Evolutionary conservation across 2,888 invertebrate genomes (phyloP), one percentile per base, ranked within the genome.

Genomic region (Leptothorax acervorum): DNA sequence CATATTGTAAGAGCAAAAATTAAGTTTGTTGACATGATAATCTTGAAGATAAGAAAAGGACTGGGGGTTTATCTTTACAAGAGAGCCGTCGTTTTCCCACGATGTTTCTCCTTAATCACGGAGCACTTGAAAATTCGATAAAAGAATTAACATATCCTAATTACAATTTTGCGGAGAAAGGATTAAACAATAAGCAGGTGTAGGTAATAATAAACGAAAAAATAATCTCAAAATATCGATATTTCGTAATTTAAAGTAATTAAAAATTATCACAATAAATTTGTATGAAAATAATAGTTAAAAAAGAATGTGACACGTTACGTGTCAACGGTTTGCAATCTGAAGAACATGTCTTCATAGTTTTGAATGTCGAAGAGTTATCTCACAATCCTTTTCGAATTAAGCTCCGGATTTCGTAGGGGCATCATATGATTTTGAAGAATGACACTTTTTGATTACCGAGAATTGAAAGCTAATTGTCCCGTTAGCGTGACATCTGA

Each of bases 401-500:
- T 42, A 28, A 42, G 2, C 12, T 63, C 5, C 6, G 2, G 31
- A 2, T 51, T 45, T 15, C 15, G 18, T 4, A 8, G 12, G 4
- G 18, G 11, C 23, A 57, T 39, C 35, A 39, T 23, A 23, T 11
- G 4, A 35, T 48, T 63, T n/a, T 15, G 15, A 51, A 51, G 5
- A 62, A 74, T 66, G 18, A 75, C 57, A 48, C 39, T 55, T 31
- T 23, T 65, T 39, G 4, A 6, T 75, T 23, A 73, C 6, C 11
- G n/a, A 12, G 31, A 42, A 51, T 65, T 57, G 70, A 53, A 70
- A 48, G 42, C 57, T 35, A 66, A 68, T 79, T 79, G 70, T 60
- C 18, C 15, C 11, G 6, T 79, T 48, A 70, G 39, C 48, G 28
- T 71, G 79, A 81, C 55, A 78, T 68, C 11, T 68, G 78, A 78